Conservation (phyloP, 2,113 vertebrate genomes). For the Hiodon tergisus region DNA sequence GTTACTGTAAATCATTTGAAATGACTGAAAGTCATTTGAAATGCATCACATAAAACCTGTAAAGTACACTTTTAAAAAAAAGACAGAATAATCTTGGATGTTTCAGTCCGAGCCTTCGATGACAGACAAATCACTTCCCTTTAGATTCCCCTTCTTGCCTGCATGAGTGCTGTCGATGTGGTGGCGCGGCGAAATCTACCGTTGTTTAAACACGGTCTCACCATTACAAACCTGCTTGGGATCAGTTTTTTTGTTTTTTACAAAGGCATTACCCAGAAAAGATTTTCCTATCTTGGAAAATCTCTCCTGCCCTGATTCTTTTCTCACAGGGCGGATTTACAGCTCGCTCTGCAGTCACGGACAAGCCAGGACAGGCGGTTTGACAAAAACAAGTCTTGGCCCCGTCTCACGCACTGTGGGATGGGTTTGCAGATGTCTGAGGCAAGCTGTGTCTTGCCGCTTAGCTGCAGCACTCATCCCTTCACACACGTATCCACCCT, state of each 20-base stretch:
- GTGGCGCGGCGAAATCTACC: neutral
- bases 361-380: slow-evolving; percentile 80
- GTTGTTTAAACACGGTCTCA: neutral
- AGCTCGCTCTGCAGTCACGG: slow-evolving; percentile 61
- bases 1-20: neutral
- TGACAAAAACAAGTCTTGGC: slow-evolving; percentile 93
- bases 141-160: neutral
- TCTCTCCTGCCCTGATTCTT: neutral
- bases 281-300: slow-evolving; percentile 24
- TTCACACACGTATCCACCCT: slow-evolving; percentile 48
- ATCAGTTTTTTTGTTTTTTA: slow-evolving; percentile 8
- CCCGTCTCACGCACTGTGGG: slow-evolving; percentile 80
- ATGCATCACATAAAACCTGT: neutral
- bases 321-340: slow-evolving; percentile 46
- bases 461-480: slow-evolving; percentile 79
- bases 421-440: slow-evolving; percentile 86
- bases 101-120: neutral
- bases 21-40: neutral
- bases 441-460: slow-evolving; percentile 89
- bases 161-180: neutral
- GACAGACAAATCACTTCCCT: neutral
- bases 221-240: slow-evolving; percentile 20
- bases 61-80: neutral
- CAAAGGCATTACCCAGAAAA: slow-evolving; percentile 24
- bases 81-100: neutral